A percentile compares a stretch with the other conserved stretches of the same genome.
Evolutionary conservation across 2,113 vertebrate species (phyloP).

Genomic region (Otus sunia): DNA sequence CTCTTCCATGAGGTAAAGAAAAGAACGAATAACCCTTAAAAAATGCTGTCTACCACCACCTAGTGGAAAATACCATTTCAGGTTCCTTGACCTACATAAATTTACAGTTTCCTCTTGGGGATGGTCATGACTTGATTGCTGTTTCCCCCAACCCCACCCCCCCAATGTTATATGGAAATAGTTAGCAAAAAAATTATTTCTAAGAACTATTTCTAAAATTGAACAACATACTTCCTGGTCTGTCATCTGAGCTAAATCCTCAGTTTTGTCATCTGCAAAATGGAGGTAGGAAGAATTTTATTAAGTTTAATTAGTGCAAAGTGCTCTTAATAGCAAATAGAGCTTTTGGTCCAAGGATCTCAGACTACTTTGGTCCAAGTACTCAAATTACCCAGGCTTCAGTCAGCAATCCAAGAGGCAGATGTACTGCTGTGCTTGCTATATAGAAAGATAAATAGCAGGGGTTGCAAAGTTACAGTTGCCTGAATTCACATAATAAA

Average conservation of each 20-base stretch:
- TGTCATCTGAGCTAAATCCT: background rate
- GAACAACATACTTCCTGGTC: background rate
- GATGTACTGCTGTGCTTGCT: background rate
- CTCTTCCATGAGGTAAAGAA: background rate
- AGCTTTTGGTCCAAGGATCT: background rate
- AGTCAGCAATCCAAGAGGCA: background rate
- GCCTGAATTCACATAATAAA: background rate
- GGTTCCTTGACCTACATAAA: background rate
- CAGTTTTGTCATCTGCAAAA: background rate
- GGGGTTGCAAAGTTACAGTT: background rate
- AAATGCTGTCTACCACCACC: background rate
- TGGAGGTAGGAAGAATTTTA: background rate
- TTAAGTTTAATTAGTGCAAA: background rate
- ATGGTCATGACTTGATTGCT: background rate
- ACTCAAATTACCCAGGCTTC: background rate
- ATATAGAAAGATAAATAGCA: background rate
- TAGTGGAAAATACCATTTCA: background rate
- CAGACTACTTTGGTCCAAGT: background rate
- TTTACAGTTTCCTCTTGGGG: background rate
- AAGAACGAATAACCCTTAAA: background rate
- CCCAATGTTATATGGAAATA: rapidly evolving
- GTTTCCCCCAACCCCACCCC: too few relatives aligned
- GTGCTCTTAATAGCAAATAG: background rate
- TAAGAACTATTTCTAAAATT: background rate
- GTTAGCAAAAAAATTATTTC: background rate